Conservation (phyloP, 2,113 vertebrate genomes). For the Microcebus jonahi region DNA sequence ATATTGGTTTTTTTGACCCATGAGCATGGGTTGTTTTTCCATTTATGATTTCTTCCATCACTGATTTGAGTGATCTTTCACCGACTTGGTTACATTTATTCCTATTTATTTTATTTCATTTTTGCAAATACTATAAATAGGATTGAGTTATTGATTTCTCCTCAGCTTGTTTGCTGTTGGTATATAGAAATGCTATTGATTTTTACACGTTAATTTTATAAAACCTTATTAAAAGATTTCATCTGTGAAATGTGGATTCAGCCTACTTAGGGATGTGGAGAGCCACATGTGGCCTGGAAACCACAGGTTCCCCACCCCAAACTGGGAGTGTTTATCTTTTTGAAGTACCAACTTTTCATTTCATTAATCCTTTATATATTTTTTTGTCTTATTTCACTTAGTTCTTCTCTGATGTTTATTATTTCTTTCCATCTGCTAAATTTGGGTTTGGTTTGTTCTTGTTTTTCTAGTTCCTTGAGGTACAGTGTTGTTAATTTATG, state of each 20-base stretch:
- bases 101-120: neutral
- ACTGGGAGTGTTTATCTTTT: neutral
- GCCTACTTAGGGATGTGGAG: too few species aligned
- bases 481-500: neutral
- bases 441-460: neutral
- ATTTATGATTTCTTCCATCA: neutral
- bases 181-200: neutral
- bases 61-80: too few species aligned
- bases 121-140: neutral
- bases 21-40: neutral
- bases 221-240: neutral
- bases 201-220: neutral
- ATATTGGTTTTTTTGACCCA: neutral
- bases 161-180: neutral
- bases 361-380: neutral
- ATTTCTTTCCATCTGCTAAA: neutral
- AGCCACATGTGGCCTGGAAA: too few species aligned
- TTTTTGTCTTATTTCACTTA: neutral
- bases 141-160: neutral
- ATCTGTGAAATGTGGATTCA: too few species aligned
- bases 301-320: too few species aligned
- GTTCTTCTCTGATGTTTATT: neutral
- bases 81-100: neutral
- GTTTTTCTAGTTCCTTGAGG: neutral
- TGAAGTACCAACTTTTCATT: neutral